A percentile compares a stretch with the other conserved stretches of the same genome.
Conservation (phyloP, 2,888 invertebrate genomes). For the Acrobasis suavella region DNA sequence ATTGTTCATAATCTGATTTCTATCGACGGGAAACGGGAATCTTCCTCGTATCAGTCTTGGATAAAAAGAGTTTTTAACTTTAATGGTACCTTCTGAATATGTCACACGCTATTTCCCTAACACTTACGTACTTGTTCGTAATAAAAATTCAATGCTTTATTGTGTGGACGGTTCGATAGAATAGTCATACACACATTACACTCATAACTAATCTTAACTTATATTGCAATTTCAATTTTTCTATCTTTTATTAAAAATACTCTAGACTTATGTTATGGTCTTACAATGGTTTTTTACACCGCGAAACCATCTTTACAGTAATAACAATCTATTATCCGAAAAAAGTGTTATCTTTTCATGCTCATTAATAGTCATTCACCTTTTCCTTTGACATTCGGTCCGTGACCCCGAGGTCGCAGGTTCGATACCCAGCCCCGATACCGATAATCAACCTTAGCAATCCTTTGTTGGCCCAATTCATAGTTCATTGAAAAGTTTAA, state of each 20-base stretch:
- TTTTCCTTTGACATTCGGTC: constrained; percentile 20
- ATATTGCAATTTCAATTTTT: too few species aligned
- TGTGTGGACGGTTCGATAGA: too few species aligned
- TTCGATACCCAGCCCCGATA: constrained; percentile 20
- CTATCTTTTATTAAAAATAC: background rate
- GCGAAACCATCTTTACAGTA: background rate
- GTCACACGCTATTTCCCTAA: too few species aligned
- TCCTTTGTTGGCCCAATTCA: constrained; percentile 11
- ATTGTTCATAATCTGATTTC: constrained; percentile 42
- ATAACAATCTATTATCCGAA: background rate
- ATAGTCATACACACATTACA: too few species aligned
- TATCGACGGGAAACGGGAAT: constrained; percentile 33
- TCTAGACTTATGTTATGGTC: background rate
- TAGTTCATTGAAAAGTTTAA: constrained; percentile 11
- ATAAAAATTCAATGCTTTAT: too few species aligned
- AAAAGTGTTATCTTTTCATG: constrained; percentile 1
- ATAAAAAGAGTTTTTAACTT: background rate
- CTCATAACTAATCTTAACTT: too few species aligned
- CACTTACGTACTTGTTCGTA: too few species aligned
- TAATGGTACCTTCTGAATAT: background rate
- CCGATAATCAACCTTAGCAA: constrained; percentile 21
- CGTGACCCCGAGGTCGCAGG: constrained; percentile 22
- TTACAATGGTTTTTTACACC: background rate
- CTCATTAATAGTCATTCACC: constrained; percentile 21
- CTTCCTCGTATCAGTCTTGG: constrained; percentile 11